Percentiles rank a stretch among this genome's conserved stretches.
Evolutionary conservation across 37 sponge, comb jelly and placozoan genomes (phyloP).

Genomic region (Halisarca cf. caerulea): DNA sequence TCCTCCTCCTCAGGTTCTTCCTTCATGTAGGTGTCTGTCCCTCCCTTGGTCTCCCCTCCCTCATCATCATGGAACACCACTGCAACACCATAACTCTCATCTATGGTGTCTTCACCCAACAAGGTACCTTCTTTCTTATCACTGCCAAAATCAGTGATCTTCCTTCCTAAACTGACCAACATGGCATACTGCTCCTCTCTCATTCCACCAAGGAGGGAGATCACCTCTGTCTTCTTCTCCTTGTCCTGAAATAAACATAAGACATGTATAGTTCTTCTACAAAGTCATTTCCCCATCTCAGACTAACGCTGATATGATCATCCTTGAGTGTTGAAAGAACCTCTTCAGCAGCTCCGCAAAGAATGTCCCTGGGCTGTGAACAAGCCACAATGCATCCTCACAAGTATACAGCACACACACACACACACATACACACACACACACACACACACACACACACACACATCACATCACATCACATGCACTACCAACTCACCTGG

Average conservation of each 20-base stretch:
- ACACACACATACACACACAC: not conserved
- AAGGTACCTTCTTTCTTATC: not conserved
- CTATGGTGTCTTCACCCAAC: slow-evolving; percentile 72
- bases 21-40: slow-evolving; percentile 6
- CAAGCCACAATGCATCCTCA: not conserved
- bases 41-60: slow-evolving; percentile 39
- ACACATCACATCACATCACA: not conserved
- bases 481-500: slow-evolving; percentile 55
- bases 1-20: slow-evolving; percentile 56
- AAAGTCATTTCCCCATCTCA: not conserved
- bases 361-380: slow-evolving; percentile 90
- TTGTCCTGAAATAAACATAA: slow-evolving; percentile 43
- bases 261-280: not conserved
- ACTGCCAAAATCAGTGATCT: slow-evolving; percentile 92
- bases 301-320: slow-evolving; percentile 55
- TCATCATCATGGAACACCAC: slow-evolving; percentile 93
- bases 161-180: slow-evolving; percentile 72
- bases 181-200: slow-evolving; percentile 85
- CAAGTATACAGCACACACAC: not conserved
- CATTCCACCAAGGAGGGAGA: slow-evolving; percentile 77
- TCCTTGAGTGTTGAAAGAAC: slow-evolving; percentile 93
- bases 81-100: slow-evolving; percentile 94
- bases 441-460: not conserved
- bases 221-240: slow-evolving; percentile 87
- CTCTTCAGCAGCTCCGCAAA: slow-evolving; percentile 98